Conservation (phyloP, 2,113 vertebrate genomes). For the Xiphophorus couchianus region DNA sequence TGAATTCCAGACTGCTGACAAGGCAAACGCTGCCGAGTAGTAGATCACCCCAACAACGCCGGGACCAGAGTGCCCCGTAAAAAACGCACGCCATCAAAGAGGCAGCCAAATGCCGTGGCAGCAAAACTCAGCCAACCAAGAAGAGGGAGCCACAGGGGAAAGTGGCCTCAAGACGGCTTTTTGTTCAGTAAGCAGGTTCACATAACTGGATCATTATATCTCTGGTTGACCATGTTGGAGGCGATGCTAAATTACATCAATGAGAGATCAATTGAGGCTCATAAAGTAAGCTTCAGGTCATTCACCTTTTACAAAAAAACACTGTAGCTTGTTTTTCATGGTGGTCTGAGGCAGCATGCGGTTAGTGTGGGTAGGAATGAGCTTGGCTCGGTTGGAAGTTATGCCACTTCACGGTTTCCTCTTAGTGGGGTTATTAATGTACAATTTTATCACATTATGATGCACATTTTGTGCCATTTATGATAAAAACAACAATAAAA, state of each 20-base stretch:
- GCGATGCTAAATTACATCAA: conserved; percentile 43
- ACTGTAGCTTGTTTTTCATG: background rate
- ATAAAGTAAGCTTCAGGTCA: conserved; percentile 36
- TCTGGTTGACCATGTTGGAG: conserved; percentile 17
- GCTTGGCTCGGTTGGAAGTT: background rate
- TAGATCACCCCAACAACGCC: conserved; percentile 75
- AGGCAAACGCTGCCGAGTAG: conserved; percentile 59
- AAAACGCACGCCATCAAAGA: conserved; percentile 72
- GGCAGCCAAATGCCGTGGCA: conserved; percentile 64
- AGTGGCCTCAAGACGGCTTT: conserved; percentile 43
- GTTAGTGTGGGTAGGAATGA: background rate
- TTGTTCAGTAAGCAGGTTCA: conserved; percentile 60
- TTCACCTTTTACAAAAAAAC: conserved; percentile 8
- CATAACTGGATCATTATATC: conserved; percentile 55
- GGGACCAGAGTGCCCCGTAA: conserved; percentile 63
- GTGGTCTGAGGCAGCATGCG: background rate
- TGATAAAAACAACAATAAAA: too few relatives aligned
- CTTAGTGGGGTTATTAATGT: too few relatives aligned
- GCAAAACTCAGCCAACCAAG: conserved; percentile 70
- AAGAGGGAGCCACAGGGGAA: conserved; percentile 55
- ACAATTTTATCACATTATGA: too few relatives aligned
- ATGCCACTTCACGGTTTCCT: background rate
- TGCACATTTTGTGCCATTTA: too few relatives aligned
- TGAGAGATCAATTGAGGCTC: conserved; percentile 8
- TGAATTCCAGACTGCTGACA: conserved; percentile 90